These are phyloP conservation scores for Sesia apiformis DNA, from an alignment of 2,888 invertebrate genomes.

Conservation along the genomic window DNA sequence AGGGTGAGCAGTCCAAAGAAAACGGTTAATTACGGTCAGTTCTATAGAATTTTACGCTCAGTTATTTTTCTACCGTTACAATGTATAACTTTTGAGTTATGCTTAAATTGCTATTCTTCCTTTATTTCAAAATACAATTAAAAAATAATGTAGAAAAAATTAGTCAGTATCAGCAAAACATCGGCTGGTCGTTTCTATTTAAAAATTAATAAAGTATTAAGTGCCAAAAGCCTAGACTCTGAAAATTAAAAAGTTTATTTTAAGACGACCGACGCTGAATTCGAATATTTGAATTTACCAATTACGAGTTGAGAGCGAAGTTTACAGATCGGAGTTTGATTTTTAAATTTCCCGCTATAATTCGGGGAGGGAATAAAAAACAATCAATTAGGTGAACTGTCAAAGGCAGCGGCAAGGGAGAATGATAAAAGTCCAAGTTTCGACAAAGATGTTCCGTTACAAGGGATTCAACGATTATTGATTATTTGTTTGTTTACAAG, in stretches of 20 bases:
- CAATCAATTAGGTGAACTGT: constrained; percentile 68
- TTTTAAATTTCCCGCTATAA: constrained; percentile 37
- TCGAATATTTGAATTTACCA: constrained; percentile 27
- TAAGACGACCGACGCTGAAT: neutral
- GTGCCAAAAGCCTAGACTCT: neutral
- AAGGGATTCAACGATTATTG: constrained; percentile 10
- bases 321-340: constrained; percentile 18
- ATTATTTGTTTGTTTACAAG: constrained; percentile 5
- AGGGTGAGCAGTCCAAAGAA: neutral
- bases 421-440: constrained; percentile 23
- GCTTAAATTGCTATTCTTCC: too few relatives aligned
- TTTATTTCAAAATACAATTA: too few relatives aligned
- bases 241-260: neutral
- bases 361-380: constrained; percentile 33
- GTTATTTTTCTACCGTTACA: too few relatives aligned
- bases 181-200: neutral
- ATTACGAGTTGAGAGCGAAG: constrained; percentile 33
- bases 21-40: neutral
- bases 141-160: neutral
- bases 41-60: neutral
- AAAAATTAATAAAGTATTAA: neutral
- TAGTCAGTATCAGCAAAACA: neutral
- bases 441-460: constrained; percentile 26
- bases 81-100: too few relatives aligned
- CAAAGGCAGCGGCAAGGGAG: constrained; percentile 41